Evolutionary conservation across 2,113 vertebrate species (phyloP).

Genomic region (Junco hyemalis): DNA sequence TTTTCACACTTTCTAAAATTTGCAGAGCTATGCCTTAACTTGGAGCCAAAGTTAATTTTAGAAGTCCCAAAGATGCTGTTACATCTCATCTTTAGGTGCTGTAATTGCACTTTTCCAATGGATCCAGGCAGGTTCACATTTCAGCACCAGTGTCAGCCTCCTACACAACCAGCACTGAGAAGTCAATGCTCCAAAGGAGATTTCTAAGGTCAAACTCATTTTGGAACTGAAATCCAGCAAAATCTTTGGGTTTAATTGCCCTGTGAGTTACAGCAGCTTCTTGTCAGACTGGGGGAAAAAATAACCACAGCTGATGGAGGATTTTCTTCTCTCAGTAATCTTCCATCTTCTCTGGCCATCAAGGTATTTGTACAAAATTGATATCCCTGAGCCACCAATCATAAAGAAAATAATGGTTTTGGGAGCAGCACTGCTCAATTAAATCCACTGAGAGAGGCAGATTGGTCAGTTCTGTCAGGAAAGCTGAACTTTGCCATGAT

Average conservation of each 20-base stretch:
- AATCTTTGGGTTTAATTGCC: slow-evolving; percentile 75
- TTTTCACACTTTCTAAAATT: neutral
- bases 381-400: neutral
- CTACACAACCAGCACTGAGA: slow-evolving; percentile 76
- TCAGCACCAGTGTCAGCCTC: slow-evolving; percentile 73
- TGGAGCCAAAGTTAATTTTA: neutral
- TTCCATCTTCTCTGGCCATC: neutral
- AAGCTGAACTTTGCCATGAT: neutral
- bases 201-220: slow-evolving; percentile 74
- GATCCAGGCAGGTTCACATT: slow-evolving; percentile 66
- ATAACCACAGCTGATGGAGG: neutral
- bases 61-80: slow-evolving; percentile 32
- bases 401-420: neutral
- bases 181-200: slow-evolving; percentile 77
- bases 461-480: neutral
- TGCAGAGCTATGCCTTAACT: neutral
- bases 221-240: slow-evolving; percentile 81
- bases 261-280: slow-evolving; percentile 68
- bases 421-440: neutral
- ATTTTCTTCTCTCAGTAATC: neutral
- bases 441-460: neutral
- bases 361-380: neutral
- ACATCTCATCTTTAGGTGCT: slow-evolving; percentile 64
- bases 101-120: slow-evolving; percentile 47
- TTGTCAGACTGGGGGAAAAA: slow-evolving; percentile 52